Percentiles rank a stretch among this genome's conserved stretches.
Evolutionary conservation across 2,888 invertebrate species (phyloP).

Genomic region (Zele albiditarsus): DNA sequence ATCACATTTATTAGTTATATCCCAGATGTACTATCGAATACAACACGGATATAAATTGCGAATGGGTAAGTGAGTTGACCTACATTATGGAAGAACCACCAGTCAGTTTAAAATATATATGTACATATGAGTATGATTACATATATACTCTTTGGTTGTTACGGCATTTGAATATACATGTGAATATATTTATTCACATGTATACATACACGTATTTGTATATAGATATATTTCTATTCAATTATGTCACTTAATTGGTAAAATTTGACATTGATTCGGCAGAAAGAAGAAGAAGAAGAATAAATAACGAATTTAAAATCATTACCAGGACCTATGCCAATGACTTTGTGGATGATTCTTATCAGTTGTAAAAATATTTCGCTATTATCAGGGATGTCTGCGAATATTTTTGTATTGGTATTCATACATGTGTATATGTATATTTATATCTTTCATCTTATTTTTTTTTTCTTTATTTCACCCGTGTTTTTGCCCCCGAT

Average conservation of each 20-base stretch:
- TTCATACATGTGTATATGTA: neutral
- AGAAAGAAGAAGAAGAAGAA: too few relatives aligned
- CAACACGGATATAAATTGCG: neutral
- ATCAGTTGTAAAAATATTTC: conserved; percentile 28
- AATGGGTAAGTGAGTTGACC: conserved; percentile 59
- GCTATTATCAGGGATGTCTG: neutral
- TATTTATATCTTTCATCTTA: neutral
- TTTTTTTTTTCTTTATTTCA: too few relatives aligned
- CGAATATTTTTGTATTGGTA: neutral
- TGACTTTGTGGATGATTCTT: conserved; percentile 7
- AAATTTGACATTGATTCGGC: too few relatives aligned
- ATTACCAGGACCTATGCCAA: conserved; percentile 48
- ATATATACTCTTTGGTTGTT: neutral
- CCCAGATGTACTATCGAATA: conserved; percentile 3
- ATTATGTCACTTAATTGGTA: neutral
- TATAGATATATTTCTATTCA: conserved; percentile 13
- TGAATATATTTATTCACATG: conserved; percentile 2
- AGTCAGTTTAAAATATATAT: conserved; percentile 36
- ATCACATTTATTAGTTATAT: neutral
- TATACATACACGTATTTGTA: neutral
- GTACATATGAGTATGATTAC: neutral
- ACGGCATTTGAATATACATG: too few relatives aligned
- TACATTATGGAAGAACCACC: conserved; percentile 59
- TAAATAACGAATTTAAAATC: too few relatives aligned
- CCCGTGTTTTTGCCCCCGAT: too few relatives aligned